Base-by-base conservation (phyloP, 1,140 invertebrate genomes). In the Tetramorium simillimum region DNA sequence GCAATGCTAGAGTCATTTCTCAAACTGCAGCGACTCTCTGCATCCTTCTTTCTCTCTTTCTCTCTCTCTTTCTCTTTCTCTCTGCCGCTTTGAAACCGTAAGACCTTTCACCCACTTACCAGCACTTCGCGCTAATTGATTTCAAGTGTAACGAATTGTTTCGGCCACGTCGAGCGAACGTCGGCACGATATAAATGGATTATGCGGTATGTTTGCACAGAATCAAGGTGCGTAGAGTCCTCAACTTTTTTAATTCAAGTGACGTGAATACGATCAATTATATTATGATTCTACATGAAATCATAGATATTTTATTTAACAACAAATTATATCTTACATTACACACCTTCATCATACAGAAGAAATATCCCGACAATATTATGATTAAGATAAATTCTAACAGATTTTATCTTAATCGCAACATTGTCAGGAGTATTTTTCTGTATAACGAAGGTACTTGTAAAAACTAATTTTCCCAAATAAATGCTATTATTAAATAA, bases 61-160 rank as follows among this genome's bases (percentile, higher is more conserved):
- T 53, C 33, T 46, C 24, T 21, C 37, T 21, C 62, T n/a, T 18
- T 33, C 62, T 37, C 43, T 40, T 18, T 69, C 62, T 46, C 37
- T 2, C 33, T 16, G 9, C 40, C 51, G 16, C 43, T 56, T 33
- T 53, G 28, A 10, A 46, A 0, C 63, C 72, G 76, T 86, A 87
- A 91, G 90, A 91, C 62, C 90, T 88, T 91, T 91, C 65, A 86
- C 89, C 90, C 90, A 91, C 90, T 91, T 91, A 88, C 90, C 81
- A 72, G 75, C 90, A 88, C 90, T 91, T 88, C 65, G 87, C 53
- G 85, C 90, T 91, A 91, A 91, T 91, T 91, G 90, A 91, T 91
- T 91, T 91, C 90, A 91, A 91, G 85, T 84, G 90, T 91, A 91
- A 91, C 90, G 88, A 91, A 91, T 91, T 89, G 90, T 89, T 91